Evolutionary conservation across 2,113 vertebrate species (phyloP).

Genomic region (Ginglymostoma cirratum): DNA sequence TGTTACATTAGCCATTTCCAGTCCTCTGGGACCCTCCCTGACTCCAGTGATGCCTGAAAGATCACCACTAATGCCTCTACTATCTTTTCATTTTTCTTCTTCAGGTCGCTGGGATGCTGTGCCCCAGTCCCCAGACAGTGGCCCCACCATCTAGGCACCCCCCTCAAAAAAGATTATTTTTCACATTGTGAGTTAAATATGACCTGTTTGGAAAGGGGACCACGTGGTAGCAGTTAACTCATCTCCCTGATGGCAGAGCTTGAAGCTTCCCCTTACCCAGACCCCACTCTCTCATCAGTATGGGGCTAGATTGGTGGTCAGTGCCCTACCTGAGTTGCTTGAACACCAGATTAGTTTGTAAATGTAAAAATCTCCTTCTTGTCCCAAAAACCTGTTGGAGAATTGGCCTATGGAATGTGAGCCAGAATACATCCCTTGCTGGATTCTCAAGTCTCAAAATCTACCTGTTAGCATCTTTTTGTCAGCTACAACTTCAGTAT

Average conservation of each 20-base stretch:
- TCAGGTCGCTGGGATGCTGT: too few relatives aligned
- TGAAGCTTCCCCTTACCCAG: neutral
- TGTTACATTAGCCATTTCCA: too few relatives aligned
- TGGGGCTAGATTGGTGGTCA: neutral
- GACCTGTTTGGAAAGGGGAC: neutral
- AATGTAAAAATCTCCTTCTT: neutral
- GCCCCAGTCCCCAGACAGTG: neutral
- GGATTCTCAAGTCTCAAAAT: neutral
- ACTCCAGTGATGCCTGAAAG: too few relatives aligned
- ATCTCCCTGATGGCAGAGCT: neutral
- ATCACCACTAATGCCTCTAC: too few relatives aligned
- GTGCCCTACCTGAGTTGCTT: neutral
- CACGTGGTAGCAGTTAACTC: neutral
- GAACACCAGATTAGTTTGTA: neutral
- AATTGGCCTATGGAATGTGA: neutral
- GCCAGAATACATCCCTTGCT: neutral
- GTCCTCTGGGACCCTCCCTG: too few relatives aligned
- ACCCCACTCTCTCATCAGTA: neutral
- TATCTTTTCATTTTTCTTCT: too few relatives aligned
- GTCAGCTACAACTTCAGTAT: neutral
- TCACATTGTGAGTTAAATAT: neutral
- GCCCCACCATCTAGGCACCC: neutral
- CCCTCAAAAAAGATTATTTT: neutral
- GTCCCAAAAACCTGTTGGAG: neutral
- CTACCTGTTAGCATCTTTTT: neutral